Percentiles rank a stretch among this genome's conserved stretches.
Evolutionary conservation across 1,140 invertebrate species (phyloP).

Genomic region (Brachionus rotundiformis): DNA sequence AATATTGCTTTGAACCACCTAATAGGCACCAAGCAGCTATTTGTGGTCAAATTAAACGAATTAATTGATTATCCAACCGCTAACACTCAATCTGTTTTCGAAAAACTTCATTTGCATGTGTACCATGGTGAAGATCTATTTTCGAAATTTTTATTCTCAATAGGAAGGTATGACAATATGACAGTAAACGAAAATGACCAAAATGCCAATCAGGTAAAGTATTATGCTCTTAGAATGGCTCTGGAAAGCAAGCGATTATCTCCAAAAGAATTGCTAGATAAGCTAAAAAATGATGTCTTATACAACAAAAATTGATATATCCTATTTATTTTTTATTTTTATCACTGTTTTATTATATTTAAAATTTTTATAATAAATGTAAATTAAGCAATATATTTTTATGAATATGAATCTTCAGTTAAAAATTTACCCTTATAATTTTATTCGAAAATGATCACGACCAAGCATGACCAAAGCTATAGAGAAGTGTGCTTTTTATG

Average conservation of each 20-base stretch:
- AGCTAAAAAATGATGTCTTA: background rate
- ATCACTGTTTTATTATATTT: no score
- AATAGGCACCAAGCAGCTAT: background rate
- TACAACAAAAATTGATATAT: background rate
- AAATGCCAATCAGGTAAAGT: background rate
- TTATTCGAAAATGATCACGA: no score
- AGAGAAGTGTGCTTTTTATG: no score
- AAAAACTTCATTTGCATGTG: conserved; percentile 44
- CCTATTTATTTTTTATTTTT: no score
- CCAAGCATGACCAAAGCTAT: no score
- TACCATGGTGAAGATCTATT: conserved; percentile 47
- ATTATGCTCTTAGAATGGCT: conserved; percentile 50
- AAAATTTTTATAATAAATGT: no score
- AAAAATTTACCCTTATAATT: no score
- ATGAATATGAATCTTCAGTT: no score
- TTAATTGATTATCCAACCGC: conserved; percentile 43
- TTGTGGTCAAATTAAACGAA: conserved; percentile 14
- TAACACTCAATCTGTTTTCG: background rate
- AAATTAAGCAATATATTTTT: no score
- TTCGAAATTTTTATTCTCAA: conserved; percentile 50
- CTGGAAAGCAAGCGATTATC: conserved; percentile 14
- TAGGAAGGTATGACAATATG: conserved; percentile 40
- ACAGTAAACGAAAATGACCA: conserved; percentile 1
- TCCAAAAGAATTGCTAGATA: background rate
- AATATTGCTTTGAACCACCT: conserved; percentile 48